Base-by-base conservation (phyloP, 1,140 invertebrate species). In the Drosophila simulans region DNA sequence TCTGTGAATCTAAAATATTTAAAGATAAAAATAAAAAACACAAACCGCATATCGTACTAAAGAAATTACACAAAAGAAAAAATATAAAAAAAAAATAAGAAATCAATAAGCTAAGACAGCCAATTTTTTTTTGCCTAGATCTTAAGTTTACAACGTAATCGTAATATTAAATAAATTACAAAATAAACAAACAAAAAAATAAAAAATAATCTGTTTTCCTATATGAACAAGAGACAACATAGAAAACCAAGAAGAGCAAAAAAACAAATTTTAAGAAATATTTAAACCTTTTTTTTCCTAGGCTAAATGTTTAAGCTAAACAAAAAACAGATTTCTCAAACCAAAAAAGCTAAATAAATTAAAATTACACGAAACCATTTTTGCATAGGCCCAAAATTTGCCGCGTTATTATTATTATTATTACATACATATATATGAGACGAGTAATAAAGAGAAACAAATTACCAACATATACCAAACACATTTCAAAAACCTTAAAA, bases 101-200 rank as follows among this genome's bases (percentile, higher is more conserved):
- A 64, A 81, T 64, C 31, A 55, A 10, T 70, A 77, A 62, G 20
- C 27, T 83, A 86, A 88, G 78, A 46, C 60, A 91, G 81, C 78
- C 83, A 88, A 77, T 52, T 79, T 88, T 88, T 88, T 90, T 83
- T 80, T 74, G 68, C 58, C 60, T 83, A 86, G 66, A 40, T 25
- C 54, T 27, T 91, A 91, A 90, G 86, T 85, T 82, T 52, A 75
- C 78, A 80, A 40, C 58, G 37, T 77, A 85, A 70, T 69, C 64
- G 54, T 70, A 70, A 69, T 56, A 56, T 70, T 69, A 77, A 76
- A 77, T 31, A 68, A 77, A 60, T 69, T 55, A 42, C 54, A 60
- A 74, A 68, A 55, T 62, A 45, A 43, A 46, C 60, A 55, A 62
- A 69, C 68, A 27, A 52, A 75, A 69, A 69, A 60, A 37, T n/a